Evolutionary conservation across 2,797 vertebrate genomes (phyloP).

Genomic region (Malacoraja senta): DNA sequence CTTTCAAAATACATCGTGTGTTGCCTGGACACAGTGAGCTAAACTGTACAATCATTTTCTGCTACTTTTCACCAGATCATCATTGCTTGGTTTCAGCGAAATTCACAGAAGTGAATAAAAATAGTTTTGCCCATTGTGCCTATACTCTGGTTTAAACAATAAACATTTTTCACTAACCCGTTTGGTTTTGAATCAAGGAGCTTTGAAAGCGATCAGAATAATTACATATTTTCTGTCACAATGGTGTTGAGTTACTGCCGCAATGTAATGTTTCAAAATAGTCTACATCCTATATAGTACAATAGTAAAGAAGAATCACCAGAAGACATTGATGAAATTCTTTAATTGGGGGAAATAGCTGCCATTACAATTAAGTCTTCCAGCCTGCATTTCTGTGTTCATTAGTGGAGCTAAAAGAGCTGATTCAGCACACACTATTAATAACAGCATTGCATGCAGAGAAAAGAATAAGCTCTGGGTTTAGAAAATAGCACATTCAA

Average conservation of each 20-base stretch:
- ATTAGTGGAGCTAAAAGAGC: not conserved
- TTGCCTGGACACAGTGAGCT: too few relatives aligned
- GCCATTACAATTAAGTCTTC: not conserved
- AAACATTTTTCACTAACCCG: not conserved
- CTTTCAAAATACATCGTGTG: not conserved
- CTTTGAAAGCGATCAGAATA: not conserved
- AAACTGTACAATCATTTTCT: not conserved
- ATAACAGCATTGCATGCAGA: not conserved
- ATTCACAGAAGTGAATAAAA: too few relatives aligned
- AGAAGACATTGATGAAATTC: not conserved
- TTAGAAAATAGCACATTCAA: slow-evolving; percentile 24
- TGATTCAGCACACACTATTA: slow-evolving; percentile 12
- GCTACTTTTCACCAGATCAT: not conserved
- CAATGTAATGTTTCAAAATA: not conserved
- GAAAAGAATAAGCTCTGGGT: not conserved
- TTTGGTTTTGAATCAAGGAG: not conserved
- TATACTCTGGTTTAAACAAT: not conserved
- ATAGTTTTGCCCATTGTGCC: too few relatives aligned
- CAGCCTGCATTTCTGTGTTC: not conserved
- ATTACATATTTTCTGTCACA: not conserved
- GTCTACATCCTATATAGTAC: not conserved
- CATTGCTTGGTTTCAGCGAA: not conserved
- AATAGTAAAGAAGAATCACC: not conserved
- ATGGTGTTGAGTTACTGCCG: too few relatives aligned
- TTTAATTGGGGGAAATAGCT: not conserved